These are phyloP conservation scores for Sebastes schlegelii DNA, from an alignment of 2,113 vertebrate species.

Conservation along the genomic window DNA sequence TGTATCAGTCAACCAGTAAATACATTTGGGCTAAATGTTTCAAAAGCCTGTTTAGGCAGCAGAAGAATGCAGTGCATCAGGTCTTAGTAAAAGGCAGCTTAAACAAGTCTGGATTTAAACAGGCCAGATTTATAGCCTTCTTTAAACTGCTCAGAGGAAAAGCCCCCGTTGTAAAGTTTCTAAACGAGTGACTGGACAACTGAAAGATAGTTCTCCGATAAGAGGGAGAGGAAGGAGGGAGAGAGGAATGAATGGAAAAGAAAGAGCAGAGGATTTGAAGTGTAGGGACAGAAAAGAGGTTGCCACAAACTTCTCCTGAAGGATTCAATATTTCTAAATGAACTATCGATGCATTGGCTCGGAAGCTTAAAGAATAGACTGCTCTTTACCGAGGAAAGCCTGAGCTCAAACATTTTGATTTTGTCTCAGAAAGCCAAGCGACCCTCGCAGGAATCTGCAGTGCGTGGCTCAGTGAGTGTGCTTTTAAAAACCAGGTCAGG, in stretches of 20 bases:
- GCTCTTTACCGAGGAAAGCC: conserved; percentile 52
- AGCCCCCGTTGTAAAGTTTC: conserved; percentile 70
- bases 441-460: conserved; percentile 51
- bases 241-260: conserved; percentile 4
- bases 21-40: conserved; percentile 81
- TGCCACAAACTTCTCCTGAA: conserved; percentile 46
- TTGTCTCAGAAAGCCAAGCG: conserved; percentile 50
- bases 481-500: conserved; percentile 69
- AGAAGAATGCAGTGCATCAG: conserved; percentile 77
- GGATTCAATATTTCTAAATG: conserved; percentile 61
- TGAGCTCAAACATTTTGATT: conserved; percentile 68
- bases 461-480: conserved; percentile 36
- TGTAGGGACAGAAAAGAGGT: conserved; percentile 49
- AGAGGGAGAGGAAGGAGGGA: conserved; percentile 20
- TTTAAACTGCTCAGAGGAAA: conserved; percentile 74
- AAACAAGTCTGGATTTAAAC: conserved; percentile 74
- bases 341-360: conserved; percentile 57
- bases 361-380: conserved; percentile 57
- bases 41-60: conserved; percentile 76
- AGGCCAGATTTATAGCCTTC: conserved; percentile 75
- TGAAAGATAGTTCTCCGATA: conserved; percentile 63
- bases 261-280: conserved; percentile 27
- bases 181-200: conserved; percentile 63
- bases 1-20: conserved; percentile 77
- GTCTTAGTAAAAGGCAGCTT: conserved; percentile 73